Evolutionary conservation across 2,888 invertebrate genomes (phyloP).

Genomic region (Pelosia muscerda): DNA sequence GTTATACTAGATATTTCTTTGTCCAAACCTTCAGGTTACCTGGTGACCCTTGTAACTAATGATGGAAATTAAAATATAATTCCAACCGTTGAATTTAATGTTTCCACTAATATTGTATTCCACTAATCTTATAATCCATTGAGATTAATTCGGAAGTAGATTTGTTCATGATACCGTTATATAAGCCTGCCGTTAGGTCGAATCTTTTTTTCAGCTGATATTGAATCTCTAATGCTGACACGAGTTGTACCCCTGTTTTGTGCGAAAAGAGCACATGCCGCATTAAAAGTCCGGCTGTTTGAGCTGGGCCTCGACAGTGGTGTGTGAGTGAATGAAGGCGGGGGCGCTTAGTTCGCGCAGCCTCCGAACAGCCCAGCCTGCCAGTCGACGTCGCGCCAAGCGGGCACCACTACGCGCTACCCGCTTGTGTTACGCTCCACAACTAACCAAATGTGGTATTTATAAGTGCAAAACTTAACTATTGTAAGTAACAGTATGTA

Average conservation of each 20-base stretch:
- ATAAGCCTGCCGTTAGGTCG: conserved; percentile 45
- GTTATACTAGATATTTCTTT: not conserved
- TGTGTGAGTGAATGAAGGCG: conserved; percentile 80
- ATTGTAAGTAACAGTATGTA: conserved; percentile 69
- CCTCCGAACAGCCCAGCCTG: conserved; percentile 76
- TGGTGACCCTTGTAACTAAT: not conserved
- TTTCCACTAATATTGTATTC: not conserved
- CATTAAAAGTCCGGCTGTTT: conserved; percentile 81
- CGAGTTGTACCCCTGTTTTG: conserved; percentile 63
- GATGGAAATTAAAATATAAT: not conserved
- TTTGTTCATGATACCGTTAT: conserved; percentile 31
- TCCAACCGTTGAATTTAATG: not conserved
- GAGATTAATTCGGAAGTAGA: conserved; percentile 17
- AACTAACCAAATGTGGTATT: conserved; percentile 72
- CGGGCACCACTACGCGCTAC: conserved; percentile 71
- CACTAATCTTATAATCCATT: not conserved
- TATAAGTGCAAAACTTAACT: conserved; percentile 67
- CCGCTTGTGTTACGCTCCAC: conserved; percentile 59
- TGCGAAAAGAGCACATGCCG: conserved; percentile 80
- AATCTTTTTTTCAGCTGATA: conserved; percentile 64
- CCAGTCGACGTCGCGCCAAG: conserved; percentile 81
- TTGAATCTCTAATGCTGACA: conserved; percentile 66
- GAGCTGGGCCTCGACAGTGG: conserved; percentile 76
- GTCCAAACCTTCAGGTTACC: not conserved
- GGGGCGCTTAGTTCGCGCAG: conserved; percentile 80